Conservation (phyloP, 2,888 invertebrate genomes). For the Lissonota sp. region DNA sequence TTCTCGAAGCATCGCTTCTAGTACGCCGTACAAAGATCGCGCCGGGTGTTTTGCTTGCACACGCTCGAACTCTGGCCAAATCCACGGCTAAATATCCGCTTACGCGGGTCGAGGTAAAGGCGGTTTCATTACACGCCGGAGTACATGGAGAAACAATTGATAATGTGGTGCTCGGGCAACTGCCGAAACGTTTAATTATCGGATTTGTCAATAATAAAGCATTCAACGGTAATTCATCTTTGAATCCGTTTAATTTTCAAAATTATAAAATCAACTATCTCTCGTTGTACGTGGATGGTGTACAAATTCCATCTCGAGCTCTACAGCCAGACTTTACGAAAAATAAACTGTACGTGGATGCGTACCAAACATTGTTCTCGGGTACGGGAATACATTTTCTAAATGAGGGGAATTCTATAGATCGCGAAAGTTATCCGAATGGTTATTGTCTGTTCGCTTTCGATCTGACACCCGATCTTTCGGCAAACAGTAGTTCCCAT, state of each 20-base stretch:
- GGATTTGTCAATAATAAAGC: conserved; percentile 69
- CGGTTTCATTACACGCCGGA: too few relatives aligned
- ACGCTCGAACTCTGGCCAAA: too few relatives aligned
- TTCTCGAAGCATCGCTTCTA: too few relatives aligned
- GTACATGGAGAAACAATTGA: too few relatives aligned
- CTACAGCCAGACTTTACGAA: conserved; percentile 62
- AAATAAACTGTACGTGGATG: too few relatives aligned
- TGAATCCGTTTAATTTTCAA: conserved; percentile 59
- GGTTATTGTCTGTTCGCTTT: conserved; percentile 64
- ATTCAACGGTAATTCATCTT: conserved; percentile 60
- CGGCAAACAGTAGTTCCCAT: conserved; percentile 53
- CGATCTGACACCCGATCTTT: conserved; percentile 45
- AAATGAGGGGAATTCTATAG: conserved; percentile 62
- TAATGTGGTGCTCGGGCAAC: neutral
- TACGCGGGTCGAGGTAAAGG: too few relatives aligned
- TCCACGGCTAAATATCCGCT: too few relatives aligned
- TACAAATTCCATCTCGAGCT: conserved; percentile 66
- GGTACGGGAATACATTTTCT: conserved; percentile 61
- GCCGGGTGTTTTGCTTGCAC: too few relatives aligned
- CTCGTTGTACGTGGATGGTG: conserved; percentile 64
- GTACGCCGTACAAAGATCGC: too few relatives aligned
- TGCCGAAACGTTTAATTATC: conserved; percentile 74
- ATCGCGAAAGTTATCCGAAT: conserved; percentile 43
- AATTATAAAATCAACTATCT: conserved; percentile 7
- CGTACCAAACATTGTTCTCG: conserved; percentile 65